Conservation (phyloP, 2,888 invertebrate genomes). For the Melinopterus prodromus region DNA sequence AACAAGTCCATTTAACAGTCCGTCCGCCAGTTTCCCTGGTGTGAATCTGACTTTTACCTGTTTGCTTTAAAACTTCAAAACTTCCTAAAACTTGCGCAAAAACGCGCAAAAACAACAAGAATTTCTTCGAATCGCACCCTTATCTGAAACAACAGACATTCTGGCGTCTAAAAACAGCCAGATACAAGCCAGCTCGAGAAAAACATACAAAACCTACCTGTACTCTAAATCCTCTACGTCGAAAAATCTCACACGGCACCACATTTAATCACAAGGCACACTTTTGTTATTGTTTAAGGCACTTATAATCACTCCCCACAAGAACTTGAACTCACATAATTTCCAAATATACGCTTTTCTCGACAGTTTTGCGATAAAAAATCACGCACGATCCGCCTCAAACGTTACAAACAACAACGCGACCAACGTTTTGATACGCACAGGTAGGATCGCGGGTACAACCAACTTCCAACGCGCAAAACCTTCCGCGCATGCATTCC, state of each 20-base stretch:
- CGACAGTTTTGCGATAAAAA: conserved; percentile 6
- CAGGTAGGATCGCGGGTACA: conserved; percentile 25
- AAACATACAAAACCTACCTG: conserved; percentile 48
- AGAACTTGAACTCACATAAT: conserved; percentile 33
- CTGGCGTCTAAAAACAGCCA: background rate
- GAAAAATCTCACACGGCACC: conserved; percentile 47
- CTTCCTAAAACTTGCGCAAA: conserved; percentile 50
- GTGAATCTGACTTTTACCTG: conserved; percentile 58
- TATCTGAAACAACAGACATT: background rate
- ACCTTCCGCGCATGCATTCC: conserved; percentile 27
- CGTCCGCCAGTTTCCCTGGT: conserved; percentile 50
- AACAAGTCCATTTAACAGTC: conserved; percentile 57
- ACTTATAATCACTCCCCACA: conserved; percentile 31
- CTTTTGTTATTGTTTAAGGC: conserved; percentile 33
- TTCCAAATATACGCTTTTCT: conserved; percentile 6
- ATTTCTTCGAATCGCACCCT: conserved; percentile 1
- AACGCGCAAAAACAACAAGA: conserved; percentile 25
- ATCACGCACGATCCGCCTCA: conserved; percentile 16
- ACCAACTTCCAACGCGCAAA: conserved; percentile 32
- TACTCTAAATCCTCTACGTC: conserved; percentile 49
- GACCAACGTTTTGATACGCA: conserved; percentile 17
- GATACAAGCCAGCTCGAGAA: conserved; percentile 15
- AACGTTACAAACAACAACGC: conserved; percentile 16
- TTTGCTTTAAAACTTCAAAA: conserved; percentile 40
- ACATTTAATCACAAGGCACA: conserved; percentile 34